A percentile compares a stretch with the other conserved stretches of the same genome.
These are phyloP conservation scores for Taenioides sp. DNA, from an alignment of 2,797 vertebrate genomes.

Conservation along the genomic window DNA sequence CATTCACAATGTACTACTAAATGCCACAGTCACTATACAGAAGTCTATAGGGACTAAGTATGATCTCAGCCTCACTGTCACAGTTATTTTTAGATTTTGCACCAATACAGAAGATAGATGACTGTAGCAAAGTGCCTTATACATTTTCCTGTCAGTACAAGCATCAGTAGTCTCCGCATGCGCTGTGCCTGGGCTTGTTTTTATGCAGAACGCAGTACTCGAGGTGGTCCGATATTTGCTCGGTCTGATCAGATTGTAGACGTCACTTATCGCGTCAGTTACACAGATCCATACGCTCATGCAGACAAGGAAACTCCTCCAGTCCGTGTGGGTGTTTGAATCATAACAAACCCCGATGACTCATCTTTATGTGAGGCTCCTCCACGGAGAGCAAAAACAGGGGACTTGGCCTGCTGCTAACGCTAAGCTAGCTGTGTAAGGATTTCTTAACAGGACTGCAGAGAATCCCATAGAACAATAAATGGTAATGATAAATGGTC, in stretches of 20 bases:
- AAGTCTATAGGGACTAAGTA: background rate
- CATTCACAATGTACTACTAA: background rate
- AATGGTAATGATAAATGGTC: too few relatives aligned
- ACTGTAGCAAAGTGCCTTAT: slow-evolving; percentile 43
- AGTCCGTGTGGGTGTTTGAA: slow-evolving; percentile 67
- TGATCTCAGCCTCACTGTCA: slow-evolving; percentile 20
- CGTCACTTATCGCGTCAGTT: slow-evolving; percentile 38
- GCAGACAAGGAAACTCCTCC: slow-evolving; percentile 69
- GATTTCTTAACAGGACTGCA: slow-evolving; percentile 38
- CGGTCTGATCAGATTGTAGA: slow-evolving; percentile 17
- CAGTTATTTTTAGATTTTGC: slow-evolving; percentile 27
- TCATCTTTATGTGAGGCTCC: slow-evolving; percentile 71
- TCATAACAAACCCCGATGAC: slow-evolving; percentile 76
- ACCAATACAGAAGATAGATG: slow-evolving; percentile 33
- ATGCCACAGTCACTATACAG: background rate
- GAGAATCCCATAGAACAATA: slow-evolving; percentile 22
- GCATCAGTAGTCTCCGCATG: slow-evolving; percentile 44
- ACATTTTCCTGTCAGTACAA: slow-evolving; percentile 40
- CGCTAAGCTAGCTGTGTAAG: slow-evolving; percentile 42
- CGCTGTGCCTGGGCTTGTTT: slow-evolving; percentile 21
- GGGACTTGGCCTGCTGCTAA: slow-evolving; percentile 31
- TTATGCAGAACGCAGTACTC: slow-evolving; percentile 23
- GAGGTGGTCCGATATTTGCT: slow-evolving; percentile 28
- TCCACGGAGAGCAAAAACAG: slow-evolving; percentile 23
- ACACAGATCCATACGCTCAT: slow-evolving; percentile 36